Evolutionary conservation across 2,797 vertebrate species (phyloP).

Genomic region (Pogonophryne albipinna): DNA sequence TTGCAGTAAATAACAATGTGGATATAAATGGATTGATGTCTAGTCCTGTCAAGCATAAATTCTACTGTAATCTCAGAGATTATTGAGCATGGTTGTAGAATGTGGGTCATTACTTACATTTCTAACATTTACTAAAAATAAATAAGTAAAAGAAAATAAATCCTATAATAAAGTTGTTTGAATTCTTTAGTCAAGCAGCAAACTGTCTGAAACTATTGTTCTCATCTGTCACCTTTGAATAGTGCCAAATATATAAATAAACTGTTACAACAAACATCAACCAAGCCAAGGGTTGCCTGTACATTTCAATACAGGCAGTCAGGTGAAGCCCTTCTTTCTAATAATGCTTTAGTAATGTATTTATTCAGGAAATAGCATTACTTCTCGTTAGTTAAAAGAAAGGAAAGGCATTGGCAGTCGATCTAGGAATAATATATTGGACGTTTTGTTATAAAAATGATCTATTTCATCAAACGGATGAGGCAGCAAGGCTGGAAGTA

Average conservation of each 20-base stretch:
- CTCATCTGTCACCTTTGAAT: background rate
- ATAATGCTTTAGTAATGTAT: background rate
- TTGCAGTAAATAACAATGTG: slow-evolving; percentile 30
- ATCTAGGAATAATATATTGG: background rate
- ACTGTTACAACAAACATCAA: background rate
- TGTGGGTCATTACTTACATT: slow-evolving; percentile 26
- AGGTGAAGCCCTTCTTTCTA: background rate
- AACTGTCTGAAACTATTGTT: background rate
- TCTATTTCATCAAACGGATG: slow-evolving; percentile 9
- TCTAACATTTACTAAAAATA: background rate
- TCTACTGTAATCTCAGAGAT: slow-evolving; percentile 55
- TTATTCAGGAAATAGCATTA: background rate
- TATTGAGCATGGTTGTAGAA: slow-evolving; percentile 31
- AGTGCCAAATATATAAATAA: background rate
- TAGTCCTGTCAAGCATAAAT: slow-evolving; percentile 20
- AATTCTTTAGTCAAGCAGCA: background rate
- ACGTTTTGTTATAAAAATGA: background rate
- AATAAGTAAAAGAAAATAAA: slow-evolving; percentile 5
- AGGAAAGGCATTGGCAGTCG: background rate
- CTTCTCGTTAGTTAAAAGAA: background rate
- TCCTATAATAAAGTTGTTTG: background rate
- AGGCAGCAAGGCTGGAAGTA: background rate
- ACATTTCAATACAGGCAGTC: background rate
- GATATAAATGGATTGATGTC: slow-evolving; percentile 4
- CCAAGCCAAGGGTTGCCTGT: background rate